Evolutionary conservation across 2,113 vertebrate species (phyloP).

Genomic region (Tylochromis polylepis): DNA sequence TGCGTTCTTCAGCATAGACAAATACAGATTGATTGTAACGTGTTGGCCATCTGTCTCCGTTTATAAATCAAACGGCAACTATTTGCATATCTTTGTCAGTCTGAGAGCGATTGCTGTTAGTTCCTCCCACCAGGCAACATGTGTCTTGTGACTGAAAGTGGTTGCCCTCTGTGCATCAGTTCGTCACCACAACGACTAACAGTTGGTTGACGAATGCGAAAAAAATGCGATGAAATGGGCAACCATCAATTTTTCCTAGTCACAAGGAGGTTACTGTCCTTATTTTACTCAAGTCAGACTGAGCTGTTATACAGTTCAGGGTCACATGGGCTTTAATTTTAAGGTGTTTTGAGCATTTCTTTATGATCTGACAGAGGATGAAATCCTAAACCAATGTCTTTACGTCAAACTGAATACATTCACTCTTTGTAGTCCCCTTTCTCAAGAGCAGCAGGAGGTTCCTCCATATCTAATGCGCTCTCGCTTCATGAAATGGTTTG

Average conservation of each 20-base stretch:
- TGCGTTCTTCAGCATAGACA: not conserved
- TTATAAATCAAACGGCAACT: not conserved
- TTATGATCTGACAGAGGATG: not conserved
- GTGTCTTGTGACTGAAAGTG: not conserved
- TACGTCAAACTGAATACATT: not conserved
- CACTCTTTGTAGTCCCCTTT: not conserved
- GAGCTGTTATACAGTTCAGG: not conserved
- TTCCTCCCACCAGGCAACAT: not conserved
- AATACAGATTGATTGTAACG: not conserved
- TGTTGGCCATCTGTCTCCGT: not conserved
- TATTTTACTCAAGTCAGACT: not conserved
- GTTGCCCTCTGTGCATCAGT: not conserved
- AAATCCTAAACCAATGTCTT: not conserved
- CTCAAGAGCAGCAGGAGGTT: not conserved
- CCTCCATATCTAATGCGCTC: not conserved
- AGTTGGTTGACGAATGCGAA: not conserved
- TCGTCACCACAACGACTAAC: not conserved
- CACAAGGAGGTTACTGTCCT: not conserved
- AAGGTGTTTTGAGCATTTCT: not conserved
- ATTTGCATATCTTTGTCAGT: not conserved
- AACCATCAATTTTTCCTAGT: not conserved
- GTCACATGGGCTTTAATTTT: not conserved
- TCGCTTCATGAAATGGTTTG: not conserved
- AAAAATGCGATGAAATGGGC: fast-evolving
- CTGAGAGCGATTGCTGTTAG: not conserved